Conservation (phyloP, 64 coral and sea anemone species). For the Porites australiensis region DNA sequence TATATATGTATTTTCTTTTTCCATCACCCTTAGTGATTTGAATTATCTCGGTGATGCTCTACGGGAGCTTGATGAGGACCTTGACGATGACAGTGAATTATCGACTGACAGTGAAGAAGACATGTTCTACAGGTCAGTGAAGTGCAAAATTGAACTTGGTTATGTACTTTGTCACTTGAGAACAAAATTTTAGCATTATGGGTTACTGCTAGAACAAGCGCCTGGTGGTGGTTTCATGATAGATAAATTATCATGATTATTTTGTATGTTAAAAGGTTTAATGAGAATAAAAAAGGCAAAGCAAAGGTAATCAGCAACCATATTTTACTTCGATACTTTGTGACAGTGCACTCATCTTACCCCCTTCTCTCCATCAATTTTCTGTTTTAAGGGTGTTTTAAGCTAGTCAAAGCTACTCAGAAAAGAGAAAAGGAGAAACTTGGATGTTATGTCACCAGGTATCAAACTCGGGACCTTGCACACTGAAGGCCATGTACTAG, state of each 20-base stretch:
- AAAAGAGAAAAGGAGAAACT: background rate
- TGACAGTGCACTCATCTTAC: background rate
- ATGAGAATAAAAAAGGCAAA: background rate
- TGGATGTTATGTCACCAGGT: background rate
- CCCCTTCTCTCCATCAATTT: background rate
- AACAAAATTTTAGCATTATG: background rate
- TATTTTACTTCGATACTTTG: background rate
- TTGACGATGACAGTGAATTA: background rate
- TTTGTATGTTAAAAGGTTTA: background rate
- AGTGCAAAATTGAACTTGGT: background rate
- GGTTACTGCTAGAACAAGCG: background rate
- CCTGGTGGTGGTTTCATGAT: background rate
- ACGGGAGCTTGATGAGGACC: background rate
- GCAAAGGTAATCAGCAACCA: background rate
- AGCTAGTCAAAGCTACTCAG: too few relatives aligned
- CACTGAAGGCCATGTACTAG: too few relatives aligned
- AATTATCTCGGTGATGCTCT: background rate
- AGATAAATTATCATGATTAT: background rate
- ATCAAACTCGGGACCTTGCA: background rate
- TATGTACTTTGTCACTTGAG: background rate
- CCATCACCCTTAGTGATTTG: background rate
- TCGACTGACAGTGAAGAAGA: background rate
- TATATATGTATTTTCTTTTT: background rate
- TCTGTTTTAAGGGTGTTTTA: background rate
- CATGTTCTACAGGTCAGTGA: background rate